Base-by-base conservation (phyloP, 2,888 invertebrate species). In the Alentia gelatinosa region DNA sequence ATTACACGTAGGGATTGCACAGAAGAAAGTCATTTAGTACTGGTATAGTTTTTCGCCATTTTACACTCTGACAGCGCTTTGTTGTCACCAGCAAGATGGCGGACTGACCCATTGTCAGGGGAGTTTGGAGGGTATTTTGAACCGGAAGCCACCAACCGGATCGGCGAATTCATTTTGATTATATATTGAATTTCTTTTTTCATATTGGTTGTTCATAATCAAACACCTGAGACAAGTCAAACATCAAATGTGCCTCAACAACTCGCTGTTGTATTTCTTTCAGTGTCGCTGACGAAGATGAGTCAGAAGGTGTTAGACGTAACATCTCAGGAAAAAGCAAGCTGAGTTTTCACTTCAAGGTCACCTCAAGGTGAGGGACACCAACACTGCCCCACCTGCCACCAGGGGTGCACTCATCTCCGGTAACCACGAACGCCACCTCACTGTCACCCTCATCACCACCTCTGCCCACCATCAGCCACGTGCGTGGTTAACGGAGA, bases 291-390 rank as follows among this genome's bases (percentile, higher is more conserved):
- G 5, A 86, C 86, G 23, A 4, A 26, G 15, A 30, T 86, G 30
- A 47, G 86, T 86, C 86, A 86, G 30, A 86, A 47, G 86, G 42
- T 50, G 35, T 19, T 86, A 4, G 86, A 86, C 33, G 86, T 86
- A 5, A 50, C 47, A 30, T 23, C 23, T 83, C 83, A 83, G 26
- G 83, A 86, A 19, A 42, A 86, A 33, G 15, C 86, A 1, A 86
- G 79, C 39, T 79, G 79, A 79, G 39, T 74, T 3, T 4, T 56
- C 23, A 56, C 19, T n/a, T 56, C n/a, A 56, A n/a, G 19, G n/a
- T 56, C 19, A 56, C 9, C n/a, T 56, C n/a, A 56, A n/a, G 56
- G 56, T n/a, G n/a, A 19, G 3, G 12, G 3, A 56, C 56, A 56
- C 56, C n/a, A 56, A 56, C 19, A 56, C 56, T n/a, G n/a, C 3